Conservation (phyloP, 1,140 invertebrate species). For the Drosophila lowei region DNA sequence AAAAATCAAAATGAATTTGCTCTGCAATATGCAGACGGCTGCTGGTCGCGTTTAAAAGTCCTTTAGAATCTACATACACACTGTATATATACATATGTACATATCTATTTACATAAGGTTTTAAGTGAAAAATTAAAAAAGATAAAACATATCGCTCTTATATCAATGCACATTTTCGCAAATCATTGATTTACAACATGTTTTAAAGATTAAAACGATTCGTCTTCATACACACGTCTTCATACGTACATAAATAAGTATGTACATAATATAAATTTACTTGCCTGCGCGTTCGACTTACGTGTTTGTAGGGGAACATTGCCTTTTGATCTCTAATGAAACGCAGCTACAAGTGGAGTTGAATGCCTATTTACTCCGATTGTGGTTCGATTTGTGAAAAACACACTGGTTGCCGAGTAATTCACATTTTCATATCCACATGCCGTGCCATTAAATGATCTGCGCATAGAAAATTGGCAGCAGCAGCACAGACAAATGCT, state of each 20-base stretch:
- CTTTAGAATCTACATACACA: no score
- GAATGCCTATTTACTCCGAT: neutral
- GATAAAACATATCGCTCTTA: no score
- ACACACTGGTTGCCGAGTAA: neutral
- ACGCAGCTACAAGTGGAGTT: neutral
- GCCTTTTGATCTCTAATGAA: constrained; percentile 5
- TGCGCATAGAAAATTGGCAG: constrained; percentile 26
- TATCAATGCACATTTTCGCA: neutral
- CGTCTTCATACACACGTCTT: neutral
- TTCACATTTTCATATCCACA: constrained; percentile 27
- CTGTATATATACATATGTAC: no score
- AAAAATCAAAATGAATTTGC: no score
- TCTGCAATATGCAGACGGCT: no score
- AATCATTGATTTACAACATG: constrained; percentile 22
- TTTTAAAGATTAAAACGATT: constrained; percentile 15
- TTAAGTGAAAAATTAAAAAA: no score
- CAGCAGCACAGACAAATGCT: neutral
- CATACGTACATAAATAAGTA: neutral
- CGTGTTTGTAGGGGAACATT: constrained; percentile 49
- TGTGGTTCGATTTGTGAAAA: neutral
- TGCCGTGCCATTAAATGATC: constrained; percentile 26
- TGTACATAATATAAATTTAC: neutral
- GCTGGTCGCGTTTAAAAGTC: no score
- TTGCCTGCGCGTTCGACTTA: constrained; percentile 65
- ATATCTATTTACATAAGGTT: no score